Conservation (phyloP, 1,140 invertebrate genomes). For the Thaumatotibia leucotreta region DNA sequence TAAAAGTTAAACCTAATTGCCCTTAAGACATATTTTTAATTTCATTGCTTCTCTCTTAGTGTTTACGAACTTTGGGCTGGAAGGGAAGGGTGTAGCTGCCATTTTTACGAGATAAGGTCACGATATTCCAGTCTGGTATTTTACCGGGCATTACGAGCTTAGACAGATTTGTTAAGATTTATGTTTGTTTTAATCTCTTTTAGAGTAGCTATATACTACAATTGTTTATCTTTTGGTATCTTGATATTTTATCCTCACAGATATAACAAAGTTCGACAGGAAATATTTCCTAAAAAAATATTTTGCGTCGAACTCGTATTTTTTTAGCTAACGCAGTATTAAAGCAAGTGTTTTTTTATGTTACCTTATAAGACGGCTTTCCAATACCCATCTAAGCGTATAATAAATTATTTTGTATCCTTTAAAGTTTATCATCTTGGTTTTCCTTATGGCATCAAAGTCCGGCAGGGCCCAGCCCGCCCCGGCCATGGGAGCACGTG, state of each 20-base stretch:
- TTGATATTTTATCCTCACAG: too few relatives aligned
- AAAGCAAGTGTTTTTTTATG: too few relatives aligned
- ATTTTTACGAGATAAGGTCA: constrained; percentile 73
- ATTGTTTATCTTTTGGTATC: neutral
- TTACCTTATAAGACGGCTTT: too few relatives aligned
- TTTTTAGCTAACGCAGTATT: too few relatives aligned
- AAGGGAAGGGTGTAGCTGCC: constrained; percentile 64
- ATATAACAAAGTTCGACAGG: too few relatives aligned
- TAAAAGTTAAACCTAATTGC: constrained; percentile 78
- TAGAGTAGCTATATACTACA: neutral
- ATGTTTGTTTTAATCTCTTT: constrained; percentile 18
- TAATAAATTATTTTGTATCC: too few relatives aligned
- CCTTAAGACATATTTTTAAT: constrained; percentile 79
- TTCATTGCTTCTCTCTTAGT: constrained; percentile 76
- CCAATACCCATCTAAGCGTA: too few relatives aligned
- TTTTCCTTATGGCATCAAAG: constrained; percentile 2
- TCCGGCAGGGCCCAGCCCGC: neutral
- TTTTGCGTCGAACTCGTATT: too few relatives aligned
- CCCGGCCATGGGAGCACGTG: constrained; percentile 31
- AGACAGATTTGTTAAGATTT: constrained; percentile 15
- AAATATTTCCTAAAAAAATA: too few relatives aligned
- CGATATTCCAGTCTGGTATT: constrained; percentile 66
- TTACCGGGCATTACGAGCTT: constrained; percentile 36
- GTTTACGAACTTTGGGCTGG: constrained; percentile 56
- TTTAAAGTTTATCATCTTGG: too few relatives aligned